Conservation (phyloP, 2,888 invertebrate species). For the Tortrix viridana region DNA sequence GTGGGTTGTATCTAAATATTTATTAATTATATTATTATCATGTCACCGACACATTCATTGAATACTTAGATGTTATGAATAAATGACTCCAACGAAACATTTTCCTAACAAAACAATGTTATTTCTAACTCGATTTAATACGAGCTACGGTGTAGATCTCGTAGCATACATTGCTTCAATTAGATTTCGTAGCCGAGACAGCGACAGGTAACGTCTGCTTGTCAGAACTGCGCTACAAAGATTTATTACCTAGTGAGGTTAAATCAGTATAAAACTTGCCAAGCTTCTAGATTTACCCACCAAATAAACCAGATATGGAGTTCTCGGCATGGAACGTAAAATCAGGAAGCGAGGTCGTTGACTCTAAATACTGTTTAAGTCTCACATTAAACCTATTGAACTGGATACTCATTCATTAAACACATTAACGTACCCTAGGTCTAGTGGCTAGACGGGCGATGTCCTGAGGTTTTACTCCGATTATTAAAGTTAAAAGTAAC, state of each 20-base stretch:
- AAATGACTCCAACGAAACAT: no score
- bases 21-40: no score
- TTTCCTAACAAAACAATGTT: neutral
- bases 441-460: constrained; percentile 48
- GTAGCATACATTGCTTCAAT: neutral
- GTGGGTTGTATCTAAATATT: no score
- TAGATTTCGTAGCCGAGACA: constrained; percentile 3
- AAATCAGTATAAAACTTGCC: neutral
- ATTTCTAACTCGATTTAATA: neutral
- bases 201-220: neutral
- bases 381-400: constrained; percentile 16
- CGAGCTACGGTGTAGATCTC: constrained; percentile 7
- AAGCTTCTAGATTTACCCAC: no score
- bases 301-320: no score
- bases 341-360: constrained; percentile 14
- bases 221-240: neutral
- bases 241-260: neutral
- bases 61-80: no score
- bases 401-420: constrained; percentile 29
- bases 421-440: constrained; percentile 31
- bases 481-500: no score
- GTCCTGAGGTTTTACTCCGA: constrained; percentile 38
- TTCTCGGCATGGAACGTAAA: no score
- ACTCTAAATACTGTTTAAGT: constrained; percentile 11
- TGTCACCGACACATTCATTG: no score